These are phyloP conservation scores for Opisthograptis luteolata DNA, from an alignment of 2,888 invertebrate species.

Conservation along the genomic window DNA sequence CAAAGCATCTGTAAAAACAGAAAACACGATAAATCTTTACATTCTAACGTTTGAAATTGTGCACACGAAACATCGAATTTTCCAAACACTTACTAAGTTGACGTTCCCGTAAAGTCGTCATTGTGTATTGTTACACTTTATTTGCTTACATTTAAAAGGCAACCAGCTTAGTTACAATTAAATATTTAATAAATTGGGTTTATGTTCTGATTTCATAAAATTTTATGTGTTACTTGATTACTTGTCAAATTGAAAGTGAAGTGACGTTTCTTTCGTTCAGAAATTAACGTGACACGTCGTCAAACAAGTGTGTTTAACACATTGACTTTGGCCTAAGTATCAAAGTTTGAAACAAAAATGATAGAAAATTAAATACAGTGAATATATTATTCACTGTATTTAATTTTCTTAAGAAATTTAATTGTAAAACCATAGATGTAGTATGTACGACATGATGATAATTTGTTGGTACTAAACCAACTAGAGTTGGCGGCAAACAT, in stretches of 20 bases:
- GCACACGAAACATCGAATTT: slow-evolving; percentile 6
- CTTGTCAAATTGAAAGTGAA: slow-evolving; percentile 19
- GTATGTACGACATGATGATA: too few species aligned
- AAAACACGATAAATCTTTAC: slow-evolving; percentile 16
- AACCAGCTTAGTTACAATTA: slow-evolving; percentile 10
- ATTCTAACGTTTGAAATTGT: slow-evolving; percentile 10
- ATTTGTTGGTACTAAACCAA: too few species aligned
- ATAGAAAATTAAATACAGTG: too few species aligned
- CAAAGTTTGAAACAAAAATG: too few species aligned
- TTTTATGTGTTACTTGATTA: background rate
- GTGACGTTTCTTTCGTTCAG: slow-evolving; percentile 28
- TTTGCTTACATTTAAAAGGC: slow-evolving; percentile 36
- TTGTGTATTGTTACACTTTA: slow-evolving; percentile 54
- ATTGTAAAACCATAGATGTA: too few species aligned
- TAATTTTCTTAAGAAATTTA: too few species aligned
- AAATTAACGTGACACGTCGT: slow-evolving; percentile 29
- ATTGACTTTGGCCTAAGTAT: too few species aligned
- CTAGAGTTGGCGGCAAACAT: too few species aligned
- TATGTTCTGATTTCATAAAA: slow-evolving; percentile 24
- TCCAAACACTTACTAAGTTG: slow-evolving; percentile 86
- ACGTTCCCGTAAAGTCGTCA: slow-evolving; percentile 88
- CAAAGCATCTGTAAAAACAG: slow-evolving; percentile 89
- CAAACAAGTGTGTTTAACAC: slow-evolving; percentile 25
- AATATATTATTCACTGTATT: too few species aligned
- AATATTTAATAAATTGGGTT: slow-evolving; percentile 4